A percentile compares a stretch with the other conserved stretches of the same genome.
Evolutionary conservation across 2,113 vertebrate genomes (phyloP).

Genomic region (Corythoichthys intestinalis): DNA sequence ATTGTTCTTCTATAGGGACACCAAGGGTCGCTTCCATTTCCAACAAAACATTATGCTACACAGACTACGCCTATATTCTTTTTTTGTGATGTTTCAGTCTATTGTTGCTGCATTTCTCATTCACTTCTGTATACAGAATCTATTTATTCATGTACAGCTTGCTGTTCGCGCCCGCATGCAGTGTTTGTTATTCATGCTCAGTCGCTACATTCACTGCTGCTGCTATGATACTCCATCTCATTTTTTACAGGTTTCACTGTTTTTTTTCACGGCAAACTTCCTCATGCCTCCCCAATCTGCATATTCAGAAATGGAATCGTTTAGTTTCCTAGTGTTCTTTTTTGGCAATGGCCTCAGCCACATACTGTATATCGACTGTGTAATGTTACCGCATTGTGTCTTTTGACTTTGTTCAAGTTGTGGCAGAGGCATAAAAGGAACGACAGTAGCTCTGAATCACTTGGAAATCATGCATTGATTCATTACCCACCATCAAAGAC

Average conservation of each 20-base stretch:
- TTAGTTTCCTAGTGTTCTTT: background rate
- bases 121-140: background rate
- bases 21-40: too few species aligned
- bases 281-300: background rate
- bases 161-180: background rate
- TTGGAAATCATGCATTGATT: constrained; percentile 21
- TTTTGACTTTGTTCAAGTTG: constrained; percentile 26
- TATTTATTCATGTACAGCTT: background rate
- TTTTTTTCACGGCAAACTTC: background rate
- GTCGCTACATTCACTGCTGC: background rate
- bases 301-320: background rate
- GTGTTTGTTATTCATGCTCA: background rate
- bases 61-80: background rate
- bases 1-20: too few species aligned
- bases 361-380: constrained; percentile 13
- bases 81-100: background rate
- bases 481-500: constrained; percentile 13
- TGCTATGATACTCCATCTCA: background rate
- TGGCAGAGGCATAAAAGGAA: background rate
- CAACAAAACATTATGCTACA: too few species aligned
- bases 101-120: background rate
- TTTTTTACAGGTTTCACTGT: background rate
- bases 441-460: constrained; percentile 14
- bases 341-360: constrained; percentile 29
- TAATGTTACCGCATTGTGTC: constrained; percentile 15